Evolutionary conservation across 2,113 vertebrate genomes (phyloP), one percentile per base, ranked within the genome.

Genomic region (Larimichthys polyactis): DNA sequence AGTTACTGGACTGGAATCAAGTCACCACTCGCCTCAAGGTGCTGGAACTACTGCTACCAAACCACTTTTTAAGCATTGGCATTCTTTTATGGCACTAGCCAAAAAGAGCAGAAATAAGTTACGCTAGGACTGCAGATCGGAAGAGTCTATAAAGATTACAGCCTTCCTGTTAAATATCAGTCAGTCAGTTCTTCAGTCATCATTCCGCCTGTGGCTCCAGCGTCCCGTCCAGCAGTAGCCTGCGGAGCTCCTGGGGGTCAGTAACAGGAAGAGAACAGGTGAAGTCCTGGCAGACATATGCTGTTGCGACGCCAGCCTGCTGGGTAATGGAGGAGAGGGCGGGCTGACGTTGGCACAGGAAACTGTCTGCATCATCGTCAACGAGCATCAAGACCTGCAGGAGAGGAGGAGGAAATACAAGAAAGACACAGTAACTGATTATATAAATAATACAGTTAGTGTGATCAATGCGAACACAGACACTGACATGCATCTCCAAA

Each of bases 261-360:
- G 96, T 97, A 93, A 98, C 76, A 0, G 98, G 98, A 79, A 97
- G 93, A 0, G 96, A 96, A 69, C 97, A 99, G 58, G 94, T 52
- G 19, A 96, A 97, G 91, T 96, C 96, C 93, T 96, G 96, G 92
- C 95, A 99, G 74, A 98, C 54, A 0, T 97, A 97, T 27, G 96
- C 97, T 0, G 97, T 97, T 87, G 97, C 96, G 1, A 74, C 78
- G 24, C 91, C 94, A 0, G 93, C 95, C 0, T 95, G 95, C 78
- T 94, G 94, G 48, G 91, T 82, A 92, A 99, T 92, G 60, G 96
- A 95, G 1, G 90, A 92, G 2, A 99, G 96, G 80, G 93, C 93
- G 15, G 97, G 97, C 84, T 97, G 93, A 59, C 96, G 97, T 81
- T 92, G 91, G 91, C 95, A 93, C 43, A 98, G 94, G 90, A 97